A percentile compares a stretch with the other conserved stretches of the same genome.
These are phyloP conservation scores for Peromyscus nudipes DNA, from an alignment of 2,797 vertebrate genomes.

Conservation along the genomic window DNA sequence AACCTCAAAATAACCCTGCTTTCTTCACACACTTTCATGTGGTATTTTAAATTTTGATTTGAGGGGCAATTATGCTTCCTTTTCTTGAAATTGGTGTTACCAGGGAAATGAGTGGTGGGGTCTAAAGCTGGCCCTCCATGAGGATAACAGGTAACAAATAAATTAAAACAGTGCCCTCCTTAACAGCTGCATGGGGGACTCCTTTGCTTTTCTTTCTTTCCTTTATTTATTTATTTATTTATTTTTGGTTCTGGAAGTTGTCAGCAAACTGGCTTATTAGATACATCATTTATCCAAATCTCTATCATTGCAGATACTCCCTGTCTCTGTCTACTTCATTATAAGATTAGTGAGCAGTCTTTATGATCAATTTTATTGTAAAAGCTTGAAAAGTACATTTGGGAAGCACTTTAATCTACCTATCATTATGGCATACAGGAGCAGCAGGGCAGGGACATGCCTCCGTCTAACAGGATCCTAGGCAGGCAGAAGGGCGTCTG, in stretches of 20 bases:
- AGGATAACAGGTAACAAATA: background rate
- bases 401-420: background rate
- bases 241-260: background rate
- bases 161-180: background rate
- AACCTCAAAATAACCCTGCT: background rate
- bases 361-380: background rate
- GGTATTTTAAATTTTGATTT: background rate
- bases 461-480: background rate
- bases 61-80: background rate
- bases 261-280: background rate
- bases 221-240: background rate
- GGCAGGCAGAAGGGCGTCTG: background rate
- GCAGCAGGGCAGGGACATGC: background rate
- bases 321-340: background rate
- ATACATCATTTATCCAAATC: background rate
- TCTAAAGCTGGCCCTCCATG: background rate
- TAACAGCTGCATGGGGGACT: background rate
- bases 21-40: background rate
- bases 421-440: background rate
- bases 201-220: background rate
- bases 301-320: background rate
- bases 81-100: background rate
- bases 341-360: background rate
- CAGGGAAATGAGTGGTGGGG: background rate
- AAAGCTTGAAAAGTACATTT: background rate